These are phyloP conservation scores for Hemichromis elongatus DNA, from an alignment of 2,113 vertebrate genomes.

Conservation along the genomic window DNA sequence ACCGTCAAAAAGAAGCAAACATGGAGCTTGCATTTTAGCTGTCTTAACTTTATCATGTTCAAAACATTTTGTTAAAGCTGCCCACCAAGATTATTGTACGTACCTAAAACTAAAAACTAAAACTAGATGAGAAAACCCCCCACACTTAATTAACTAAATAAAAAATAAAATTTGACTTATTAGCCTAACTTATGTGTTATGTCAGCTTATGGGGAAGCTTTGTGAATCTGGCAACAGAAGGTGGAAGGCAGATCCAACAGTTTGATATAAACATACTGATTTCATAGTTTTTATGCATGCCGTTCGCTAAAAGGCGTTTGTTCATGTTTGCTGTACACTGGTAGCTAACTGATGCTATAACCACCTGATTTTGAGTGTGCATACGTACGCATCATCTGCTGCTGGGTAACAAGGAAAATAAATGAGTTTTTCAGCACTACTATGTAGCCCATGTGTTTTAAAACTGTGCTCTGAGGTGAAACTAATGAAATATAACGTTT, in stretches of 20 bases:
- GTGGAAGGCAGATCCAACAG: not conserved
- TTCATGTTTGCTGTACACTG: not conserved
- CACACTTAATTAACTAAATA: not conserved
- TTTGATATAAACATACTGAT: not conserved
- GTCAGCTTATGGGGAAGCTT: not conserved
- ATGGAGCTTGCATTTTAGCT: not conserved
- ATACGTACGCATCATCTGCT: accelerated
- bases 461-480: not conserved
- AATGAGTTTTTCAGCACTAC: not conserved
- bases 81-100: not conserved
- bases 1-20: not conserved
- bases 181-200: too few species aligned
- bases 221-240: not conserved
- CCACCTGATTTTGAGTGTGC: not conserved
- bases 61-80: not conserved
- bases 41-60: not conserved
- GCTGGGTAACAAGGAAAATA: not conserved
- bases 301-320: not conserved
- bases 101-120: not conserved
- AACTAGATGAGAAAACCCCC: not conserved
- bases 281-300: not conserved
- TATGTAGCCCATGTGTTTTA: not conserved
- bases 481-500: not conserved
- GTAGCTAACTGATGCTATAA: not conserved
- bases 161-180: too few species aligned